Evolutionary conservation across 2,797 vertebrate genomes (phyloP).

Genomic region (Sciaenops ocellatus): DNA sequence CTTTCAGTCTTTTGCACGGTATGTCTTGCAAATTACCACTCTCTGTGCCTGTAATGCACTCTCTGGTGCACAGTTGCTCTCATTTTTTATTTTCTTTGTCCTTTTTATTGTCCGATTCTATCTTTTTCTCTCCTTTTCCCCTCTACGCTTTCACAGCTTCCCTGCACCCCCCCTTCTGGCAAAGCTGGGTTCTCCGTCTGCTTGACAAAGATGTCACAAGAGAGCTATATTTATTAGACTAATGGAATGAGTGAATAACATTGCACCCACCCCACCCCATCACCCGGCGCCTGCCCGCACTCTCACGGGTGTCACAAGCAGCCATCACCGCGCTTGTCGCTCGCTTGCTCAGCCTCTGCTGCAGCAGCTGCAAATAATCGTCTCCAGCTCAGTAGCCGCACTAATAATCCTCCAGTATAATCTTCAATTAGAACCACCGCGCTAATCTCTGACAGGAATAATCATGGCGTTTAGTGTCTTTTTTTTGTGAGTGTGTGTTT

Average conservation of each 20-base stretch:
- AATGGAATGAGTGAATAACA: conserved; percentile 83
- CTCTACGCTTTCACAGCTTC: background rate
- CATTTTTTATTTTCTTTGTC: conserved; percentile 53
- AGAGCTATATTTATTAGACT: conserved; percentile 80
- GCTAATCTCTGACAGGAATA: conserved; percentile 84
- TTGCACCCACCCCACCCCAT: conserved; percentile 47
- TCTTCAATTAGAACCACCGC: conserved; percentile 86
- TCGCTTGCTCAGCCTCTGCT: conserved; percentile 55
- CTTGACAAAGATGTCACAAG: conserved; percentile 73
- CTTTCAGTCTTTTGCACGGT: conserved; percentile 27
- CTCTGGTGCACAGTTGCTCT: conserved; percentile 44
- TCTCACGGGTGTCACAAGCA: conserved; percentile 60
- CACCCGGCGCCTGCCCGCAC: conserved; percentile 36
- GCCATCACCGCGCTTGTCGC: conserved; percentile 49
- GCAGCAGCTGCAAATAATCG: conserved; percentile 82
- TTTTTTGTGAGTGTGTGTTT: conserved; percentile 50
- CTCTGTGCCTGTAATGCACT: conserved; percentile 36
- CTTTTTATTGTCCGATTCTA: conserved; percentile 67
- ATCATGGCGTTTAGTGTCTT: conserved; percentile 71
- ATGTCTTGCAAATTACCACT: conserved; percentile 51
- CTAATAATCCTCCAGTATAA: conserved; percentile 88
- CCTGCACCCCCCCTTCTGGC: conserved; percentile 6
- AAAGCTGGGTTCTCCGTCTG: conserved; percentile 61
- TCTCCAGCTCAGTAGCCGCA: conserved; percentile 84
- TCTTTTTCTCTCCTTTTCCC: conserved; percentile 21